phyloP scores from a whole-genome alignment of 2,888 invertebrate genomes.

The Lasioglossum marginatum region DNA sequence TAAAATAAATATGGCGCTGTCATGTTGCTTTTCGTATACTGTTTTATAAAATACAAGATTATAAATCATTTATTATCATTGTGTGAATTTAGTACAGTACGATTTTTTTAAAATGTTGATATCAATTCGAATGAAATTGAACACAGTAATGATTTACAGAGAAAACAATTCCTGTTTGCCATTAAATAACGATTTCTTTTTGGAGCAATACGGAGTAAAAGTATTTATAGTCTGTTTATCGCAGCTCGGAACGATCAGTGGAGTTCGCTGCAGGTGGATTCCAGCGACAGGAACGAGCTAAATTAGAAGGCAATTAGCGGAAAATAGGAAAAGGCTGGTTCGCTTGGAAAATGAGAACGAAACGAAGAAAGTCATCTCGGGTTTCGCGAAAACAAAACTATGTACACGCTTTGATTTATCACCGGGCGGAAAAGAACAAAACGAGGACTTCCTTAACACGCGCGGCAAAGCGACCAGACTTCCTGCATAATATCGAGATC shows the following conservation, averaged over 20 bases:
- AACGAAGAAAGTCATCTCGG: constrained; percentile 19
- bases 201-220: background rate
- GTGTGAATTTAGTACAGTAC: no score
- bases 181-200: background rate
- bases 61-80: no score
- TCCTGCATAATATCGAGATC: constrained; percentile 72
- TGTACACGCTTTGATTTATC: constrained; percentile 43
- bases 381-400: constrained; percentile 34
- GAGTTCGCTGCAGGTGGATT: background rate
- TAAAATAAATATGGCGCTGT: no score
- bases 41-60: no score
- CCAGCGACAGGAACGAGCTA: background rate
- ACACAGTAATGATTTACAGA: no score
- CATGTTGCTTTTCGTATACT: no score
- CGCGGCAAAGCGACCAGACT: constrained; percentile 53
- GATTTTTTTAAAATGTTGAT: no score
- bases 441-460: constrained; percentile 47
- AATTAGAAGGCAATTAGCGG: constrained; percentile 9
- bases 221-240: background rate
- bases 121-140: no score
- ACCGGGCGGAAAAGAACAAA: constrained; percentile 22
- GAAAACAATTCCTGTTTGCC: no score
- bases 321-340: constrained; percentile 17
- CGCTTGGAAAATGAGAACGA: constrained; percentile 6
- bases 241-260: background rate